These are phyloP conservation scores for Chamaea fasciata DNA, from an alignment of 2,113 vertebrate species.

Conservation along the genomic window DNA sequence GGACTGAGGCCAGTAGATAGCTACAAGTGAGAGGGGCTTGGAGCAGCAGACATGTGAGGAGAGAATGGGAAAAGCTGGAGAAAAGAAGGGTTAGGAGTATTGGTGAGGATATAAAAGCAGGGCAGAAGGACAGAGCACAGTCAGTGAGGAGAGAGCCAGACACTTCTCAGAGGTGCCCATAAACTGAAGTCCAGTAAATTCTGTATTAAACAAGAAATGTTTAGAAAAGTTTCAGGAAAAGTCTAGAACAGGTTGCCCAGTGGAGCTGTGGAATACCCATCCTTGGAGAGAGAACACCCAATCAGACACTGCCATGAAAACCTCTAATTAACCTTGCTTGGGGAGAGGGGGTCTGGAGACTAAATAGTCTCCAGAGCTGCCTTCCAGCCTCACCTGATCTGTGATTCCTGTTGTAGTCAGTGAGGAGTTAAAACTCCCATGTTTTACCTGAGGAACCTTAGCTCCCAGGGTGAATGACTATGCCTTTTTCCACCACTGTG, in stretches of 20 bases:
- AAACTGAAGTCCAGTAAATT: neutral
- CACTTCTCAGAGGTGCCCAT: neutral
- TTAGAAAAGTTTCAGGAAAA: neutral
- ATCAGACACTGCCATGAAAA: neutral
- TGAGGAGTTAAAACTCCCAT: neutral
- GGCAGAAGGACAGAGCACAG: fast-evolving
- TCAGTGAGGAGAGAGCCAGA: neutral
- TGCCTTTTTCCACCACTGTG: neutral
- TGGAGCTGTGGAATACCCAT: neutral
- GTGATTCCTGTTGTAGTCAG: neutral
- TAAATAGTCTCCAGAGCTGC: neutral
- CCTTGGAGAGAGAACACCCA: neutral
- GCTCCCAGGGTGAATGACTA: neutral
- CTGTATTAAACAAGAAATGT: neutral
- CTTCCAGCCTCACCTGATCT: neutral
- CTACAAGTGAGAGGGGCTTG: neutral
- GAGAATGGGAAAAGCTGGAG: neutral
- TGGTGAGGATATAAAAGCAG: neutral
- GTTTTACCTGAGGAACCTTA: neutral
- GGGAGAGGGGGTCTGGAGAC: neutral
- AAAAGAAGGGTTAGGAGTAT: neutral
- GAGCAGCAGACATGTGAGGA: neutral
- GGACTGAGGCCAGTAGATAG: neutral
- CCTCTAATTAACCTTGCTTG: neutral
- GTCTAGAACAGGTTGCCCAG: neutral